Conservation (phyloP, 2,888 invertebrate genomes). For the Geotrupes spiniger region DNA sequence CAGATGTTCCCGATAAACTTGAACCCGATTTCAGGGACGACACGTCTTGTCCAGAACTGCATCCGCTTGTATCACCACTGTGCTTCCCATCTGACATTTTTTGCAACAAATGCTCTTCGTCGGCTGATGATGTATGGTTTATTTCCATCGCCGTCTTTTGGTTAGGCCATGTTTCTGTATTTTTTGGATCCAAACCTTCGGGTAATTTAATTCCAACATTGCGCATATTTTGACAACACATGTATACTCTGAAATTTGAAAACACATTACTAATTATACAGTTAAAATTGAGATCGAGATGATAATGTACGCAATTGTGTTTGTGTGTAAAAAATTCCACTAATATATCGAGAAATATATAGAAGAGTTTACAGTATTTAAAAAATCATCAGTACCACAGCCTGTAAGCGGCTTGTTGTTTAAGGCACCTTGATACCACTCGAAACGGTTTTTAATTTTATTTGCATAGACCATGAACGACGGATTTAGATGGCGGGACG, state of each 20-base stretch:
- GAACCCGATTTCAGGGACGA: slow-evolving; percentile 56
- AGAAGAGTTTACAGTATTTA: too few relatives aligned
- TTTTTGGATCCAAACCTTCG: slow-evolving; percentile 55
- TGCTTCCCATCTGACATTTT: slow-evolving; percentile 29
- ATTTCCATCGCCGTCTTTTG: slow-evolving; percentile 44
- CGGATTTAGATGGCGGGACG: too few relatives aligned
- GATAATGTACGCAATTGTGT: too few relatives aligned
- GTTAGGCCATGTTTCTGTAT: slow-evolving; percentile 35
- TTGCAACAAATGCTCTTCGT: slow-evolving; percentile 40
- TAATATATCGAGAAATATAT: too few relatives aligned
- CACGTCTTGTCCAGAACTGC: slow-evolving; percentile 57
- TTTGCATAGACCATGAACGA: too few relatives aligned
- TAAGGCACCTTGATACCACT: too few relatives aligned
- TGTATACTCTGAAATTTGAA: slow-evolving; percentile 15
- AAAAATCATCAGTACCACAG: too few relatives aligned
- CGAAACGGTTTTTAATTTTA: too few relatives aligned
- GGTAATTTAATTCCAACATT: slow-evolving; percentile 68
- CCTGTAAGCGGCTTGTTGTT: too few relatives aligned
- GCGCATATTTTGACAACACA: slow-evolving; percentile 51
- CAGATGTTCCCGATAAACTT: slow-evolving; percentile 49
- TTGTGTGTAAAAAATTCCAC: too few relatives aligned
- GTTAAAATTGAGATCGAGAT: too few relatives aligned
- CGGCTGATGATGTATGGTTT: slow-evolving; percentile 35
- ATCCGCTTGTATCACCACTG: slow-evolving; percentile 56
- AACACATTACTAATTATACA: not conserved